Evolutionary conservation across 2,113 vertebrate species (phyloP), one percentile per base, ranked within the genome.

Genomic region (Megalops atlanticus): DNA sequence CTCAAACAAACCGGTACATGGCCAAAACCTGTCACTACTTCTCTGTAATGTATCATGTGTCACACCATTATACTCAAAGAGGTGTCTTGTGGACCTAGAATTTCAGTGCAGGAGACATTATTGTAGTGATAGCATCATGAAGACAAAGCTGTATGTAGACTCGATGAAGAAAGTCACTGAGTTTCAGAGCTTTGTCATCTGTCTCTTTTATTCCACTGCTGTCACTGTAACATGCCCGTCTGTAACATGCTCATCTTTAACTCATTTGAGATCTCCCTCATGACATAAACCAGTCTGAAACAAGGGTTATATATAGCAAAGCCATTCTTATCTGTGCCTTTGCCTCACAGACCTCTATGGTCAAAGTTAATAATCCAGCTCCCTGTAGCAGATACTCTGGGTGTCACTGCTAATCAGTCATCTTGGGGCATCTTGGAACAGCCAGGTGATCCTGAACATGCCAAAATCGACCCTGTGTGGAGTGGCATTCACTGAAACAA

Each of bases 181-280:
- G n/a, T n/a, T n/a, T n/a, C n/a, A n/a, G 27, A 78, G 73, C 64
- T 74, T 81, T 40, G 70, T 84, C 87, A 87, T 91, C 88, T 6
- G 79, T 91, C 89, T 92, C 89, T 76, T 91, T 89, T 79, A 85
- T 82, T 84, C 83, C 85, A 64, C 77, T 40, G 75, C 83, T 81
- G 81, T 47, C 70, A 82, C 83, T 35, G 79, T 91, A 92, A 93
- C 36, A 49, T 54, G 16, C 47, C 74, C 36, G 24, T 64, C 77
- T 70, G 75, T 38, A 54, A 64, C 36, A 49, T 54, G 16, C 47
- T 76, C 36, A 27, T 64, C 77, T 70, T 77, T 38, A 54, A 64
- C 43, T 35, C 43, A 18, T 77, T n/a, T 68, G 52, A 43, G 41
- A 24, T 76, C 68, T 77, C 49, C 76, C 49, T 83, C 52, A 8